Evolutionary conservation across 2,113 vertebrate species (phyloP), one percentile per base, ranked within the genome.

Genomic region (Silurus glanis): DNA sequence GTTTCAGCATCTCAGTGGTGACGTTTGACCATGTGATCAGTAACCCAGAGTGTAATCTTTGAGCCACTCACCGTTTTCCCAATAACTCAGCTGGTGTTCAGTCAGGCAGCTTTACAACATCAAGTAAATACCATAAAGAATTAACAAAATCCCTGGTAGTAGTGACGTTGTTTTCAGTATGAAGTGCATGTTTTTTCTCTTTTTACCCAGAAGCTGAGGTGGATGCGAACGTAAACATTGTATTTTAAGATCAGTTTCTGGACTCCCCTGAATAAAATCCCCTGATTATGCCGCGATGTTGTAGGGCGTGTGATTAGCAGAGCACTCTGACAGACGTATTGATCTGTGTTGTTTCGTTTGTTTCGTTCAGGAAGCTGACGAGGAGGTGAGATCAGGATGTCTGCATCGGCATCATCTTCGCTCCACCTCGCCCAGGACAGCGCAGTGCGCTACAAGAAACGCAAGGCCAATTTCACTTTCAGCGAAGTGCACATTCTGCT

Each of bases 391-490:
- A 12, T 21, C 62, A 95, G 86, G 85, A 95, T 95, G 95, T 94
- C 95, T 0, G 56, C 80, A 21, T 28, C 64, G 49, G 49, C 78
- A 17, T 37, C 78, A 45, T 85, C 86, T 61, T 78, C 89, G 19
- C 53, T 74, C 45, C 80, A 71, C n/a, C 72, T 74, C 83, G 90
- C 87, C 86, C 91, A 92, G 55, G 93, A 94, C 86, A 92, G 89
- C 86, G 80, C 87, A 4, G 90, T 88, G 9, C 93, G 93, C 86
- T 94, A 93, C 91, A 95, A 94, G 87, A 95, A 95, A 81, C 94
- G 95, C 88, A 95, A 95, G 86, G 94, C 95, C 49, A 94, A 94
- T n/a, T 95, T 95, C 90, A 91, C 93, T 2, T 95, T 95, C 89
- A 94, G 93, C 53, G 95, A 95, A 87, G 94, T 95, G 71, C 94